Base-by-base conservation (phyloP, 2,797 vertebrate species). In the Gephyroberyx darwinii region DNA sequence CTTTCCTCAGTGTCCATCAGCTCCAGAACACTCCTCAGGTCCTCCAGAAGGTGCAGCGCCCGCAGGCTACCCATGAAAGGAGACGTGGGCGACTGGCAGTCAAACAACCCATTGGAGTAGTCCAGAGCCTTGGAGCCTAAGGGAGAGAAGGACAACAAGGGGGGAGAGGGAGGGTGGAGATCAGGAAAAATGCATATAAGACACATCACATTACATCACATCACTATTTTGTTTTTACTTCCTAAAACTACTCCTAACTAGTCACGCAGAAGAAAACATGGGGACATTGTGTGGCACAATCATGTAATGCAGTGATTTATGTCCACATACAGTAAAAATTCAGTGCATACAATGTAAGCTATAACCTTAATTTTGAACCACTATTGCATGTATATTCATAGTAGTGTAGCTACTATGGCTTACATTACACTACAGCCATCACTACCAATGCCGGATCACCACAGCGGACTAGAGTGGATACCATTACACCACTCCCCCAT, bases 51-150 rank as follows among this genome's bases (percentile, higher is more conserved):
- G 68, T 99, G 97, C 74, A 99, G 91, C 0, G 95, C 97, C 55
- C 96, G 93, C 78, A 99, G 87, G 78, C 93, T 90, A 30, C 98
- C 97, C 94, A 99, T 96, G 90, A 98, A 99, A 0, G 97, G 97
- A 16, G 98, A 99, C 0, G 96, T 98, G 20, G 98, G 98, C 0
- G 98, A 99, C 90, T 99, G 98, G 84, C 98, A 99, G 86, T 99
- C 98, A 80, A 97, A 99, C 77, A 99, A 88, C 43, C 98, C 97
- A 39, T 98, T 99, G 72, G 97, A 94, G 80, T 98, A 99, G 69
- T 99, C 98, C 83, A 99, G 84, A 0, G 96, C 92, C 91, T 99
- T 99, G 22, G 98, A 99, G 82, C 98, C 98, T 99, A 88, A 22
- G 59, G 50, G 35, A 20, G 71, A 45, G 47, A 71, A 77, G 50